Percentiles rank a stretch among this genome's conserved stretches.
Evolutionary conservation across 2,888 invertebrate genomes (phyloP).

Genomic region (Pocota personata): DNA sequence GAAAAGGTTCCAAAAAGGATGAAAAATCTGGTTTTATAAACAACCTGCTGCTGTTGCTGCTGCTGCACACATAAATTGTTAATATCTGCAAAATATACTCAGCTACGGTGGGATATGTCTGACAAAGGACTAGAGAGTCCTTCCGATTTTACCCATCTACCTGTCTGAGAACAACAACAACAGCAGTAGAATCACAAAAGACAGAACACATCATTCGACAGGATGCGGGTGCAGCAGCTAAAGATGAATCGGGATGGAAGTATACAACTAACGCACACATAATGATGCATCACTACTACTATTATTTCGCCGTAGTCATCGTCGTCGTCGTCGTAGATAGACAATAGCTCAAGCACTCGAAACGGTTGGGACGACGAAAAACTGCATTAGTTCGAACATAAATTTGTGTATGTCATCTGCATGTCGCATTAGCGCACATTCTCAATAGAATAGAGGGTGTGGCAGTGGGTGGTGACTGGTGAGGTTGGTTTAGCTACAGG

Average conservation of each 20-base stretch:
- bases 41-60: conserved; percentile 34
- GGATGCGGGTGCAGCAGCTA: conserved; percentile 22
- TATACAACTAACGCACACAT: conserved; percentile 8
- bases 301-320: neutral
- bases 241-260: conserved; percentile 15
- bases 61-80: conserved; percentile 57
- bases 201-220: conserved; percentile 32
- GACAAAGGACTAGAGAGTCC: conserved; percentile 27
- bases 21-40: conserved; percentile 10
- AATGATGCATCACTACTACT: neutral
- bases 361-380: conserved; percentile 63
- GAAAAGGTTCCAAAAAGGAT: neutral
- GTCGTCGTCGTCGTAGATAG: conserved; percentile 22
- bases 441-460: conserved; percentile 30
- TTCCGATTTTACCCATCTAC: conserved; percentile 9
- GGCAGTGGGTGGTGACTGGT: conserved; percentile 7
- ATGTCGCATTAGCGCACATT: conserved; percentile 70
- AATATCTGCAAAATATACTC: conserved; percentile 52
- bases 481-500: conserved; percentile 7
- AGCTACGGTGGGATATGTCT: neutral
- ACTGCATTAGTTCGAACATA: conserved; percentile 74
- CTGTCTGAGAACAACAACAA: conserved; percentile 3
- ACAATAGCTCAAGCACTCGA: conserved; percentile 61
- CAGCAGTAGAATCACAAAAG: conserved; percentile 14
- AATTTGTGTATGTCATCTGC: conserved; percentile 74